Conservation (phyloP, 1,140 invertebrate species). For the Stegodyphus dumicola region DNA sequence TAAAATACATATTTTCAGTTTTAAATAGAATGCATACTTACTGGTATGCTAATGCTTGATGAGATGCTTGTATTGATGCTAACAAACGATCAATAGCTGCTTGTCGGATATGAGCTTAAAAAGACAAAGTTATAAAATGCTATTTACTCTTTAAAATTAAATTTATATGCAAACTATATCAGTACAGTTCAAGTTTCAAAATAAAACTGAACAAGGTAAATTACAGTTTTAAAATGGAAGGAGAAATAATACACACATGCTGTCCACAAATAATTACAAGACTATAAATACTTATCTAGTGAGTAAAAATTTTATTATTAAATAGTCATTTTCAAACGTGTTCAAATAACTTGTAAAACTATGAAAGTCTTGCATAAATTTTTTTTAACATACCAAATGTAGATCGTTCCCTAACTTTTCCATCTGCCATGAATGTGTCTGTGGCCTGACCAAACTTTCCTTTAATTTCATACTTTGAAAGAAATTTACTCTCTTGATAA, state of each 20-base stretch:
- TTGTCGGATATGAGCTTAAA: conserved; percentile 74
- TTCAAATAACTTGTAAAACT: no score
- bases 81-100: conserved; percentile 78
- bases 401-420: conserved; percentile 78
- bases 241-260: no score
- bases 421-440: conserved; percentile 78
- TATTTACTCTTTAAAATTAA: no score
- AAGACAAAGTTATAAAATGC: background rate
- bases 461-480: conserved; percentile 80
- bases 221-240: no score
- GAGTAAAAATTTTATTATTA: background rate
- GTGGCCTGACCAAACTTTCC: conserved; percentile 84
- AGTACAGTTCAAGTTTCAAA: no score
- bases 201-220: no score
- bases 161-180: no score
- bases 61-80: conserved; percentile 80
- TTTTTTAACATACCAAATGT: conserved; percentile 72
- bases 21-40: conserved; percentile 70
- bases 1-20: no score
- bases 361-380: no score
- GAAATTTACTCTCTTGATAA: conserved; percentile 72
- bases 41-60: conserved; percentile 86
- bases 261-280: no score
- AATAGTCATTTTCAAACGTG: no score
- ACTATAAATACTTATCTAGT: conserved; percentile 6